These are phyloP conservation scores for Sorex fumeus DNA, from an alignment of 2,113 vertebrate species.

Conservation along the genomic window DNA sequence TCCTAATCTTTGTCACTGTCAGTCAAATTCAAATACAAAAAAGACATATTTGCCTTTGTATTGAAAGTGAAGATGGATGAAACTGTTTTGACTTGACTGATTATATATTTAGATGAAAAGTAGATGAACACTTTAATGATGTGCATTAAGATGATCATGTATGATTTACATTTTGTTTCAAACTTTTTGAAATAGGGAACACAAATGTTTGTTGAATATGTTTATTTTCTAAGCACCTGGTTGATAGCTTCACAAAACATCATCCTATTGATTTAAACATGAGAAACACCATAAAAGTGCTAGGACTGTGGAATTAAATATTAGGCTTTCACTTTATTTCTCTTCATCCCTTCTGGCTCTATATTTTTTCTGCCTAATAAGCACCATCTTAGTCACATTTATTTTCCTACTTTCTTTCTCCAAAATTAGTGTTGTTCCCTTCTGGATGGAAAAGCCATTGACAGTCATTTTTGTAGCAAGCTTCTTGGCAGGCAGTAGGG, in stretches of 20 bases:
- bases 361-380: slow-evolving; percentile 32
- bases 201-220: background rate
- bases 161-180: slow-evolving; percentile 34
- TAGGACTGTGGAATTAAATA: background rate
- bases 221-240: slow-evolving; percentile 10
- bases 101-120: slow-evolving; percentile 26
- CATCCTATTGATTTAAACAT: background rate
- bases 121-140: background rate
- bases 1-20: background rate
- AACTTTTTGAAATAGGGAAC: slow-evolving; percentile 24
- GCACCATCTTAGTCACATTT: slow-evolving; percentile 16
- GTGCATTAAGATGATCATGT: background rate
- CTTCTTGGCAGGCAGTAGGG: slow-evolving; percentile 26
- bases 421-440: slow-evolving; percentile 7
- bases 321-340: background rate
- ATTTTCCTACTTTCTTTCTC: slow-evolving; percentile 18
- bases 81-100: background rate
- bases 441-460: slow-evolving; percentile 38
- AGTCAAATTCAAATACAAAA: slow-evolving; percentile 41
- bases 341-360: background rate
- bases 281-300: slow-evolving; percentile 33
- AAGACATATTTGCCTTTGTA: slow-evolving; percentile 20
- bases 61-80: background rate
- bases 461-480: slow-evolving; percentile 62
- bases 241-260: background rate